Base-by-base conservation (phyloP, 2,797 vertebrate genomes). In the Vespertilio murinus region DNA sequence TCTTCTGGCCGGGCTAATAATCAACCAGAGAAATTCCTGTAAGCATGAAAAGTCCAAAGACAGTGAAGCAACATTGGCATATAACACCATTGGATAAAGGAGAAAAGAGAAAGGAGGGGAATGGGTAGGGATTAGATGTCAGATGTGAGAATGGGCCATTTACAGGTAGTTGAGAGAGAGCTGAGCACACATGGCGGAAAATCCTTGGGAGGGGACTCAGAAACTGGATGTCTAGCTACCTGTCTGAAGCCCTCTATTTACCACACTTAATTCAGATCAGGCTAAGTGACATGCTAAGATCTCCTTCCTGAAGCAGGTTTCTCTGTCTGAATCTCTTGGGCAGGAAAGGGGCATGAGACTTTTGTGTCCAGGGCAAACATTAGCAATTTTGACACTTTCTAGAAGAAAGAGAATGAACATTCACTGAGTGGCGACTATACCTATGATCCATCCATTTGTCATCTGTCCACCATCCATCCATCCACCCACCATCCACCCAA, bases 401-500 rank as follows among this genome's bases (percentile, higher is more conserved):
- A 65, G 56, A 35, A 45, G 84, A 80, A 71, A 35, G 23, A 56
- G 30, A 80, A 14, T 30, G 6, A 33, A 22, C 28, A 18, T 30
- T 73, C 64, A 5, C 67, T 5, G 35, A 73, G 35, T 0, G 11
- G 8, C 16, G 0, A 8, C 8, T 23, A 40, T 20, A 5, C 52
- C 8, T 35, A 9, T 28, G 11, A 35, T 0, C 8, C 47, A 2
- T 1, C 33, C 13, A 2, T n/a, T 30, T 20, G 16, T 18, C 25
- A 9, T 17, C 17, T 6, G 8, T n/a, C 6, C 33, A 14, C 20
- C 13, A 25, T 0, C 18, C 38, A 12, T 12, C 54, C 40, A 16
- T 33, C 64, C 10, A 7, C 22, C 42, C 5, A 11, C 4, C 33
- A 75, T 13, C 45, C 47, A 47, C 6, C n/a, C 33, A 35, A 45